phyloP scores from a whole-genome alignment of 2,113 vertebrate genomes.

The Mesocricetus auratus region DNA sequence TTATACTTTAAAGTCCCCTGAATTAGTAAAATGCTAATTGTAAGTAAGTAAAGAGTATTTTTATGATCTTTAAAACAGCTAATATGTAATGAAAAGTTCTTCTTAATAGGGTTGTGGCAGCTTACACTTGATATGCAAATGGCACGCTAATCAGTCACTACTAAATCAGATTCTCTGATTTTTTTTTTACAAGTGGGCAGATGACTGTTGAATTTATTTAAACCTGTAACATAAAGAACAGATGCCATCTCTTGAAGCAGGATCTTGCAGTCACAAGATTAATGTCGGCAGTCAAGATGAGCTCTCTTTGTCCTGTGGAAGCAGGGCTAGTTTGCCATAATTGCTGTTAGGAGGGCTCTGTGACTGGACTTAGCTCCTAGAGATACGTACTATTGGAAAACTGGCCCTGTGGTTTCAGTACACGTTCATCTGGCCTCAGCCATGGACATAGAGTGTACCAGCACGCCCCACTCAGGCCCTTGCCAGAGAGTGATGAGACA shows the following conservation, averaged over 20 bases:
- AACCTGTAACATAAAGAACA: neutral
- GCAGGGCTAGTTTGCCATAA: neutral
- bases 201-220: conserved; percentile 36
- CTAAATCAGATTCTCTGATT: conserved; percentile 27
- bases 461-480: neutral
- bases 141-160: conserved; percentile 34
- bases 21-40: conserved; percentile 17
- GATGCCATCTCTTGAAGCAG: neutral
- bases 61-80: conserved; percentile 45
- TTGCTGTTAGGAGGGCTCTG: neutral
- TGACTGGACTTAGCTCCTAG: neutral
- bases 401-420: neutral
- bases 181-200: conserved; percentile 50
- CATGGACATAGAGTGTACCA: neutral
- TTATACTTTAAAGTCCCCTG: neutral
- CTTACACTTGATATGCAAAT: conserved; percentile 59
- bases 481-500: neutral
- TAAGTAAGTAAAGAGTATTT: neutral
- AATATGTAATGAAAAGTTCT: conserved; percentile 53
- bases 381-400: neutral
- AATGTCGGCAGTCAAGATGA: neutral
- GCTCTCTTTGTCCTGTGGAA: neutral
- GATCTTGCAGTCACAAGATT: neutral
- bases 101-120: conserved; percentile 10
- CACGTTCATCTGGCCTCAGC: neutral